These are phyloP conservation scores for Heliconius sara DNA, from an alignment of 2,888 invertebrate genomes.

Conservation along the genomic window DNA sequence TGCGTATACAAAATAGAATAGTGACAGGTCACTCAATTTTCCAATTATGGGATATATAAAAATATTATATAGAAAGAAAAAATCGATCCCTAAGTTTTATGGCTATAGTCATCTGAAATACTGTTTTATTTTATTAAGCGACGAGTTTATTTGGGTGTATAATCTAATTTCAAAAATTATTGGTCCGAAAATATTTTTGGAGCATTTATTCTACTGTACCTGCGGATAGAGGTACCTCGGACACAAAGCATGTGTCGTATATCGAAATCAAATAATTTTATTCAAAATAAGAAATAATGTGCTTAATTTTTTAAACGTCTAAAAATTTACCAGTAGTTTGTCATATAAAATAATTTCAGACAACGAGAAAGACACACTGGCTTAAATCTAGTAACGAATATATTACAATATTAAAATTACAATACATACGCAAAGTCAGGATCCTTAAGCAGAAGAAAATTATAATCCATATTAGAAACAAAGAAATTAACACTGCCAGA, in stretches of 20 bases:
- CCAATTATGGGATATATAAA: too few relatives aligned
- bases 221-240: too few relatives aligned
- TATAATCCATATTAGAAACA: conserved; percentile 70
- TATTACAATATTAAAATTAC: conserved; percentile 19
- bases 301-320: too few relatives aligned
- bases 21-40: neutral
- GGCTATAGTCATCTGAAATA: too few relatives aligned
- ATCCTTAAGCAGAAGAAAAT: conserved; percentile 71
- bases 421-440: conserved; percentile 62
- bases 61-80: too few relatives aligned
- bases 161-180: neutral
- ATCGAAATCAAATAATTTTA: too few relatives aligned
- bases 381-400: neutral
- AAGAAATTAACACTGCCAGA: conserved; percentile 62
- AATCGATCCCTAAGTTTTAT: neutral
- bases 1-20: neutral
- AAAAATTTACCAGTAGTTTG: too few relatives aligned
- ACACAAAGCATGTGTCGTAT: too few relatives aligned
- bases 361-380: too few relatives aligned
- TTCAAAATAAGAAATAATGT: too few relatives aligned
- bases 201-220: too few relatives aligned
- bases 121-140: neutral
- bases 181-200: neutral
- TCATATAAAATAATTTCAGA: too few relatives aligned
- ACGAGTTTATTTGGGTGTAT: neutral